Conservation (phyloP, 2,797 vertebrate species). For the Helarctos malayanus region DNA sequence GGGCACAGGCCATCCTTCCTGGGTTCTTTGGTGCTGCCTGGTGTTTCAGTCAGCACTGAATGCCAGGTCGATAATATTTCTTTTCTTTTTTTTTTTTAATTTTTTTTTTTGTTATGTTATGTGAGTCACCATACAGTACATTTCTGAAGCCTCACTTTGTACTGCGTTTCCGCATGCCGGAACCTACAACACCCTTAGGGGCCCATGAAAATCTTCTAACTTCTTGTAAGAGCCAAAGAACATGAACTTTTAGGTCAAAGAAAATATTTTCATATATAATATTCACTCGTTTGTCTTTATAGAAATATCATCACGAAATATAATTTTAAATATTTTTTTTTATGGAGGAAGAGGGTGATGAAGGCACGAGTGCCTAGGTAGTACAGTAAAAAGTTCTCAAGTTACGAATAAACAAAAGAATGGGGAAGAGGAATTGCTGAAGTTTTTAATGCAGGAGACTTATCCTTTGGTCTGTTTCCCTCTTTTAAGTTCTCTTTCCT, state of each 20-base stretch:
- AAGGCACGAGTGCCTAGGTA: neutral
- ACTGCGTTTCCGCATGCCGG: neutral
- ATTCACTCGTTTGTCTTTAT: neutral
- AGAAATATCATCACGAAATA: neutral
- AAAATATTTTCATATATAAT: neutral
- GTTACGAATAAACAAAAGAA: neutral
- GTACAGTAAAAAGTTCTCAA: neutral
- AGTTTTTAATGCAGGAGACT: neutral
- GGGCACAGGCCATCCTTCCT: neutral
- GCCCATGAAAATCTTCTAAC: neutral
- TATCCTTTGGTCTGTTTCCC: neutral
- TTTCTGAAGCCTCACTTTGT: neutral
- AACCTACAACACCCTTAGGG: neutral
- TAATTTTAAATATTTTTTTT: neutral
- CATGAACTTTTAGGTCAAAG: neutral
- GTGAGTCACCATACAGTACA: no score
- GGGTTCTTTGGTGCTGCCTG: neutral
- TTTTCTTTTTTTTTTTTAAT: no score
- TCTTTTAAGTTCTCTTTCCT: neutral
- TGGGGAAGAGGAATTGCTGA: neutral
- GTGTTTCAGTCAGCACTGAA: neutral
- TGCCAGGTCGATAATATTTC: neutral
- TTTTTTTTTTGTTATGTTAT: no score
- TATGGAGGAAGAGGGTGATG: neutral
- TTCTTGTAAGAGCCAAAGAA: neutral